A percentile compares a stretch with the other conserved stretches of the same genome.
phyloP scores from a whole-genome alignment of 53 echinoderm and acorn worm species.

The Pentamera pediparva region DNA sequence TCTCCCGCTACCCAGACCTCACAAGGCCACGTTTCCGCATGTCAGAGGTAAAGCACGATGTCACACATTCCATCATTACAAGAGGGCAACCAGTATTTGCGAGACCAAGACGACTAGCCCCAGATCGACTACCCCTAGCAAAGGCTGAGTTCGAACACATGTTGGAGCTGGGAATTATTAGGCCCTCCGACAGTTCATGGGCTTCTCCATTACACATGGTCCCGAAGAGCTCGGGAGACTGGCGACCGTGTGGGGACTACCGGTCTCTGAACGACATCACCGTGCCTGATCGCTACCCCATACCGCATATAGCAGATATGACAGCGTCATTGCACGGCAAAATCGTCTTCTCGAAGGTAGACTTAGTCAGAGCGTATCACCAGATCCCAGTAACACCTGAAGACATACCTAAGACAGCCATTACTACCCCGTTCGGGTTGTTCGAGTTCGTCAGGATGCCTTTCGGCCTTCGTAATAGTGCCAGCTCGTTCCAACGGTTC shows the following conservation, averaged over 20 bases:
- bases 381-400: conserved; percentile 35
- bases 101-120: conserved; percentile 27
- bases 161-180: conserved; percentile 40
- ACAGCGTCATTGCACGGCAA: conserved; percentile 22
- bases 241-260: conserved; percentile 54
- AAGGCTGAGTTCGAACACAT: conserved; percentile 45
- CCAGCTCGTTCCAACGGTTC: conserved; percentile 31
- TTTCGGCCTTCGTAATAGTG: conserved; percentile 39
- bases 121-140: conserved; percentile 21
- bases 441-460: conserved; percentile 40
- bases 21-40: neutral
- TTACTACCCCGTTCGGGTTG: conserved; percentile 45
- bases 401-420: conserved; percentile 41
- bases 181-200: conserved; percentile 42
- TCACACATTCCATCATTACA: conserved; percentile 38
- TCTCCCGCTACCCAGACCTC: neutral
- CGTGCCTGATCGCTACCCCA: conserved; percentile 33
- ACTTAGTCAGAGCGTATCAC: conserved; percentile 44
- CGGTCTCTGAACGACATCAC: conserved; percentile 30
- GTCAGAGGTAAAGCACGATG: conserved; percentile 14
- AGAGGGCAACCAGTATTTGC: conserved; percentile 36
- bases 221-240: conserved; percentile 29
- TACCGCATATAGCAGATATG: conserved; percentile 42
- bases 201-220: conserved; percentile 40
- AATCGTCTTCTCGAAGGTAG: conserved; percentile 35